A percentile compares a stretch with the other conserved stretches of the same genome.
Conservation (phyloP, 2,113 vertebrate genomes). For the Fukomys damarensis region DNA sequence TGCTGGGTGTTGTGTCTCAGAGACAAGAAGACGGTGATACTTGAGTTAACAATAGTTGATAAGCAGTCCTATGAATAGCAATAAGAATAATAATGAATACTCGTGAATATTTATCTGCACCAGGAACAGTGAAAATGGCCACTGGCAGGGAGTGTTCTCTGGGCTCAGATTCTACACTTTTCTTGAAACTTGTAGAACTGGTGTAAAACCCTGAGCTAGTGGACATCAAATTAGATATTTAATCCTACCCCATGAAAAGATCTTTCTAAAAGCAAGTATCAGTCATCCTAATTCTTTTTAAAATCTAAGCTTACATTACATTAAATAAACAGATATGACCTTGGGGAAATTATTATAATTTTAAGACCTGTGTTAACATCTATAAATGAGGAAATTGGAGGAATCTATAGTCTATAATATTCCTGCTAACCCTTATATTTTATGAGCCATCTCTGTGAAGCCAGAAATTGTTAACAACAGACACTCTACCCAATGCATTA, state of each 20-base stretch:
- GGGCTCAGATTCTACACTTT: background rate
- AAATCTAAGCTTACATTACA: background rate
- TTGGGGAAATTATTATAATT: background rate
- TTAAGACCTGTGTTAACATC: constrained; percentile 22
- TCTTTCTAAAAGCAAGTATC: background rate
- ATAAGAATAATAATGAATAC: background rate
- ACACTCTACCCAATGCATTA: background rate
- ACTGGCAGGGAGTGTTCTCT: background rate
- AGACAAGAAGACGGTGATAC: background rate
- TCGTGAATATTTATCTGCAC: background rate
- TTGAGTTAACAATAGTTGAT: background rate
- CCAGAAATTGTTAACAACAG: constrained; percentile 39
- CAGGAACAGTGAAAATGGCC: background rate
- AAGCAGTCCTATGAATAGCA: background rate
- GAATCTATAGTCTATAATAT: background rate
- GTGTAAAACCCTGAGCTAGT: background rate
- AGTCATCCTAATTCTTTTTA: background rate
- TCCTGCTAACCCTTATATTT: constrained; percentile 49
- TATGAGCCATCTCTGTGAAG: constrained; percentile 55
- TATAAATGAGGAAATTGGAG: background rate
- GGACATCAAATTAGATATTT: background rate
- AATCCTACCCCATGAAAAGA: background rate
- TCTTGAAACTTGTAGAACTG: background rate
- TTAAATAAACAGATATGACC: background rate
- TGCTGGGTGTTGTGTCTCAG: background rate